Evolutionary conservation across 30 jellyfish, hydroid and myxozoan genomes (phyloP).

Genomic region (Pelagia noctiluca): DNA sequence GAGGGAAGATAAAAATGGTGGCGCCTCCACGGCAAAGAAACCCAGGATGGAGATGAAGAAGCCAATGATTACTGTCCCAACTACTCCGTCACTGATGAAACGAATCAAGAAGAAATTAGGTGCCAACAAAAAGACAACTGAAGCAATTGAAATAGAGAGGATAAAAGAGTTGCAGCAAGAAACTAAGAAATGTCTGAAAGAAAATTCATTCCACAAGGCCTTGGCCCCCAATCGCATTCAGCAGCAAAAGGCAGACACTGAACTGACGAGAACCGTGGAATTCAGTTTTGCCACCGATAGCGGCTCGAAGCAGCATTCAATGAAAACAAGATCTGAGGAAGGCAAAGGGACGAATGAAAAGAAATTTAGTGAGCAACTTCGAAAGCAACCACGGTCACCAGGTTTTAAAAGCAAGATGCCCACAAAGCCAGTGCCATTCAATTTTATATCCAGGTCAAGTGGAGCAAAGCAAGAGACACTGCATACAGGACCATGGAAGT

Average conservation of each 20-base stretch:
- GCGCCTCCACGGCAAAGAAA: conserved; percentile 29
- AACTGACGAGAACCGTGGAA: conserved; percentile 78
- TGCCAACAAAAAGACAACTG: conserved; percentile 51
- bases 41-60: conserved; percentile 70
- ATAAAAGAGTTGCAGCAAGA: conserved; percentile 81
- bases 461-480: conserved; percentile 30
- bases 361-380: conserved; percentile 73
- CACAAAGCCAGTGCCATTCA: conserved; percentile 88
- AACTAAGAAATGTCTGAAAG: conserved; percentile 58
- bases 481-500: conserved; percentile 71
- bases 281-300: conserved; percentile 94
- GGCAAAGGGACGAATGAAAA: conserved; percentile 19
- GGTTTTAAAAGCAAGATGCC: conserved; percentile 70
- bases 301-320: conserved; percentile 76
- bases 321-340: conserved; percentile 74
- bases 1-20: background rate
- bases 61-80: conserved; percentile 76
- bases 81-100: conserved; percentile 89
- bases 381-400: conserved; percentile 96
- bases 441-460: conserved; percentile 76
- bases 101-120: conserved; percentile 40
- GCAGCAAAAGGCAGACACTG: conserved; percentile 56
- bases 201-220: conserved; percentile 68
- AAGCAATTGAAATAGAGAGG: conserved; percentile 68
- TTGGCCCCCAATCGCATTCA: conserved; percentile 71